Conservation (phyloP, 2,888 invertebrate genomes). For the Drosophila kuntzei region DNA sequence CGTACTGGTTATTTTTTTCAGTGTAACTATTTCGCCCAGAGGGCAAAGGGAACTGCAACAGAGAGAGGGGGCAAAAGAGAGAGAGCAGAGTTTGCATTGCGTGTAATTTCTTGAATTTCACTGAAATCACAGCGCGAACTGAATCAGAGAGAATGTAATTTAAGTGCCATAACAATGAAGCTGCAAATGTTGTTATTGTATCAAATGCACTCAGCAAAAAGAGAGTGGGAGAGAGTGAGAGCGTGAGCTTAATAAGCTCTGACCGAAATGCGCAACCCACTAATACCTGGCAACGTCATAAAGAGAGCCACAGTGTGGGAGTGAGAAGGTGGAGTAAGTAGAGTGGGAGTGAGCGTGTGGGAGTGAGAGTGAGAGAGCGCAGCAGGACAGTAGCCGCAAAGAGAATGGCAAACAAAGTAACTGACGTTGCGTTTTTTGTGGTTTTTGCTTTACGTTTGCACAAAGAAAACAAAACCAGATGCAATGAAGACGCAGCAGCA, state of each 20-base stretch:
- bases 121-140: slow-evolving; percentile 51
- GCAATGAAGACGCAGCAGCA: slow-evolving; percentile 57
- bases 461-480: slow-evolving; percentile 62
- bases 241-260: slow-evolving; percentile 48
- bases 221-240: not conserved
- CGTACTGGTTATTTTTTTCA: too few relatives aligned
- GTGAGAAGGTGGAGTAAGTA: not conserved
- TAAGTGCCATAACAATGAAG: slow-evolving; percentile 56
- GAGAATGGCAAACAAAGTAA: slow-evolving; percentile 59
- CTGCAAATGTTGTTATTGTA: slow-evolving; percentile 54
- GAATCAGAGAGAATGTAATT: slow-evolving; percentile 58
- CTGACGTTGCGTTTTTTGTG: slow-evolving; percentile 47
- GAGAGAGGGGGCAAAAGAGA: too few relatives aligned
- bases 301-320: not conserved
- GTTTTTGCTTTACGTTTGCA: slow-evolving; percentile 53
- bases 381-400: slow-evolving; percentile 51
- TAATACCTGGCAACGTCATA: slow-evolving; percentile 41
- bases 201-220: slow-evolving; percentile 33
- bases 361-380: not conserved
- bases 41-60: slow-evolving; percentile 25
- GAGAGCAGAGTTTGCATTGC: slow-evolving; percentile 13
- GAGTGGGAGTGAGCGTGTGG: not conserved
- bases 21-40: slow-evolving; percentile 32
- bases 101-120: slow-evolving; percentile 47
- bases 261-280: slow-evolving; percentile 35